Evolutionary conservation across 2,797 vertebrate species (phyloP).

Genomic region (Phalloptychus januarius): DNA sequence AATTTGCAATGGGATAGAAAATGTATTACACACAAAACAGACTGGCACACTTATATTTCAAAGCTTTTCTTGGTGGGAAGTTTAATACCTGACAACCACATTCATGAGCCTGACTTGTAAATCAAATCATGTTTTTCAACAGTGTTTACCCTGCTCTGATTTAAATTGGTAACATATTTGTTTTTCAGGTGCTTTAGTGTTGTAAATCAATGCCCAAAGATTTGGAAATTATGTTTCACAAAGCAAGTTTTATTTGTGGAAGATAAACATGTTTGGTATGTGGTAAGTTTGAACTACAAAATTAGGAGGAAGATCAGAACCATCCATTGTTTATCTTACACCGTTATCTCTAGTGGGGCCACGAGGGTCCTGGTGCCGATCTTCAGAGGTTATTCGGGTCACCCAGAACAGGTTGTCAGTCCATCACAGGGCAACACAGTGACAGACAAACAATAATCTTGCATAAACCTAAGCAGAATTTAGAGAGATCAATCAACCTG

Average conservation of each 20-base stretch:
- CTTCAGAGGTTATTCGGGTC: no score
- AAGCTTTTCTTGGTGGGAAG: constrained; percentile 2
- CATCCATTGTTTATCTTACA: neutral
- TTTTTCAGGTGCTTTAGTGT: constrained; percentile 3
- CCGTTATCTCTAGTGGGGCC: no score
- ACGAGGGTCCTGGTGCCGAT: no score
- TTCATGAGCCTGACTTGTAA: neutral
- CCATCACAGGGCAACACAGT: no score
- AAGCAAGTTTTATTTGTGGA: neutral
- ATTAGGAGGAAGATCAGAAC: neutral
- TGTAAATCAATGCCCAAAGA: neutral
- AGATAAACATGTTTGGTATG: neutral
- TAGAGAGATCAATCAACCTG: no score
- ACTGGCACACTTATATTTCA: constrained; percentile 4
- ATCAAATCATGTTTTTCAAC: constrained; percentile 2
- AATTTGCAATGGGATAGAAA: constrained; percentile 40
- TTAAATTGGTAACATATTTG: neutral
- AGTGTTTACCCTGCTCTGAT: neutral
- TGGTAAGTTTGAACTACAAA: neutral
- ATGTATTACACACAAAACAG: constrained; percentile 23
- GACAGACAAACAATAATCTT: no score
- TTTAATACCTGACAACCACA: constrained; percentile 3
- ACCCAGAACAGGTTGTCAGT: no score
- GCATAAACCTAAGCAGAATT: no score
- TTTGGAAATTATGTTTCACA: neutral